A percentile compares a stretch with the other conserved stretches of the same genome.
These are phyloP conservation scores for Plumapathes pennacea DNA, from an alignment of 92 coral and sea anemone species.

Conservation along the genomic window DNA sequence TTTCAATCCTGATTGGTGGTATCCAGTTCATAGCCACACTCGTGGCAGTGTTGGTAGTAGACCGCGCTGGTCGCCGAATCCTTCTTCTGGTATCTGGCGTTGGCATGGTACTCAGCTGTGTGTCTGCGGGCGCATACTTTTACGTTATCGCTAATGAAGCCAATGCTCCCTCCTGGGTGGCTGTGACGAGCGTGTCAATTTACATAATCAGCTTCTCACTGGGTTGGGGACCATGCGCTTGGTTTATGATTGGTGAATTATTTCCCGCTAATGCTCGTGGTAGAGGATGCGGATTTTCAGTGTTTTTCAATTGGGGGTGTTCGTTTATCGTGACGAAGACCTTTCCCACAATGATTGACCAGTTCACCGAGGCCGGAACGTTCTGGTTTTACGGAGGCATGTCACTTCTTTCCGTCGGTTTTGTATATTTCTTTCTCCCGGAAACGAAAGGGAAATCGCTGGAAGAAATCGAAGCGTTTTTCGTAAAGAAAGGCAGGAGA, in stretches of 20 bases:
- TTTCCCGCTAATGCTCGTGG: constrained; percentile 92
- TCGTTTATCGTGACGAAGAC: constrained; percentile 70
- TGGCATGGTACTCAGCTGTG: constrained; percentile 73
- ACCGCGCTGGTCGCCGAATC: constrained; percentile 86
- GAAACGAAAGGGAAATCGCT: constrained; percentile 90
- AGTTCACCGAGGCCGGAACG: constrained; percentile 62
- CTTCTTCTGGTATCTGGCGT: constrained; percentile 57
- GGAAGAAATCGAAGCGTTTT: constrained; percentile 76
- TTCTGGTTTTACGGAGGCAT: constrained; percentile 81
- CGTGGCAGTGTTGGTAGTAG: constrained; percentile 65
- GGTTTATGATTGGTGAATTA: constrained; percentile 94
- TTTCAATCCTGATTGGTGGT: constrained; percentile 65
- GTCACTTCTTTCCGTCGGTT: constrained; percentile 52
- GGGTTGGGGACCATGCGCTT: constrained; percentile 96
- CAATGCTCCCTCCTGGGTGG: constrained; percentile 57
- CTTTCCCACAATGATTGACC: constrained; percentile 36
- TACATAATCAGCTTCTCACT: constrained; percentile 84
- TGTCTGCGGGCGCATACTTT: constrained; percentile 55
- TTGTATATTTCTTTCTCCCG: constrained; percentile 70
- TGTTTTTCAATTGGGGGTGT: constrained; percentile 82
- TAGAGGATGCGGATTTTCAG: constrained; percentile 79
- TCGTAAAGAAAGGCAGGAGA: constrained; percentile 44
- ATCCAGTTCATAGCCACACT: constrained; percentile 73
- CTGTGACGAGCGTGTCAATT: constrained; percentile 66
- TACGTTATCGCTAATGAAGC: constrained; percentile 7